Evolutionary conservation across 2,113 vertebrate species (phyloP), one percentile per base, ranked within the genome.

Genomic region (Seriola dumerili): DNA sequence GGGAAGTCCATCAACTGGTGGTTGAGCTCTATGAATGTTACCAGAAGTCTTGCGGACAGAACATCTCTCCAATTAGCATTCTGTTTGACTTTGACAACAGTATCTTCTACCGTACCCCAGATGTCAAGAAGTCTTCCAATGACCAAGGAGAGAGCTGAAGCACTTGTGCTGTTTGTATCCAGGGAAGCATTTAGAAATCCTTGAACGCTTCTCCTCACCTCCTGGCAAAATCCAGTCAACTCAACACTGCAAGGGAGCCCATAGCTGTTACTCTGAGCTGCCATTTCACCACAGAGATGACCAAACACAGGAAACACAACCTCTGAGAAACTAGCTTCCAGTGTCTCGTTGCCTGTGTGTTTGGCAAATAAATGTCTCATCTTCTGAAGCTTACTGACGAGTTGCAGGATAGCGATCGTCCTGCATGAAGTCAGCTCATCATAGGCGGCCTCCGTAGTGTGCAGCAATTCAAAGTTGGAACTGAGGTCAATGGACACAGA

Each of bases 401-500:
- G 88, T 0, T 34, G 86, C 66, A 93, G 72, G 25, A 94, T 90
- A 29, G 93, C 77, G 1, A 89, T 65, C 0, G 87, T 95, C 62
- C 92, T 93, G 76, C 97, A 97, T 0, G 96, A 97, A 2, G 75
- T 82, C 3, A 97, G 81, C 11, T 95, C 89, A 0, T 87, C 13
- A 0, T 96, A 93, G 9, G 95, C 95, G 0, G 74, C 91, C 42
- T 94, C 91, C 0, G 95, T 94, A 1, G 79, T 84, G 67, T 81
- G 94, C 94, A 96, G 94, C 8, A 55, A 73, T 65, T 93, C 90
- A 76, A 96, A 85, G 74, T 88, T 93, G 72, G 90, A 85, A 69
- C 87, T 92, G 72, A 97, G 74, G 83, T 97, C 96, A 0, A 95
- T 85, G 59, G 91, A 95, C 3, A 97, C 88, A 0, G 95, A 94